Base-by-base conservation (phyloP, 2,113 vertebrate species). In the Psettodes erumei region DNA sequence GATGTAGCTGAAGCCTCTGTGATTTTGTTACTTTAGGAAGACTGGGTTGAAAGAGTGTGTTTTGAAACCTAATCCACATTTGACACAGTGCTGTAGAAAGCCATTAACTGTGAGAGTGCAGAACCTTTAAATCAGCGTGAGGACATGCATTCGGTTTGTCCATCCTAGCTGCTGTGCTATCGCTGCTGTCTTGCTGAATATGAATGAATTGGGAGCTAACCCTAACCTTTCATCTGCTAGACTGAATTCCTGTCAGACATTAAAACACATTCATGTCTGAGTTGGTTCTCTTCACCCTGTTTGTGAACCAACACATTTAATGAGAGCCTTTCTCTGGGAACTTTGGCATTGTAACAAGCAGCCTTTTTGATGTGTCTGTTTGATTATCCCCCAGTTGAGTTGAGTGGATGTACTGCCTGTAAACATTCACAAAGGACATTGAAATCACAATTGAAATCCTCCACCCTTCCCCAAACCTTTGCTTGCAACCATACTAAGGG, bases 301-400 rank as follows among this genome's bases (percentile, higher is more conserved):
- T 91, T 89, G 74, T 66, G 86, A 89, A 89, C 75, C 82, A 7
- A 72, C 74, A 84, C 71, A 77, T 89, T 90, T 93, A 93, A 93
- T 90, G 90, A 92, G 87, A 72, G 75, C 61, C 65, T 83, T 75
- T 89, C 71, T 82, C 48, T 6, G 54, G 72, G 78, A 90, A 82
- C 79, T 82, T 84, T 88, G 79, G 54, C 82, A 82, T 84, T 84
- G 79, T 89, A 92, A 85, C 90, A 88, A 88, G 87, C 79, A 73
- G 82, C 71, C 75, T 72, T 73, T 86, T 92, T 90, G 83, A 91
- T 91, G 84, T 86, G 87, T 75, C 75, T 85, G 75, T 91, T 90
- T 90, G 88, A 93, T 91, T 91, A 86, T 82, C 84, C 77, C 82
- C 67, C 79, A 73, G 83, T 90, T 84, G 82, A 86, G 75, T 75